Conservation (phyloP, 2,113 vertebrate species). For the Chelonoidis abingdonii region DNA sequence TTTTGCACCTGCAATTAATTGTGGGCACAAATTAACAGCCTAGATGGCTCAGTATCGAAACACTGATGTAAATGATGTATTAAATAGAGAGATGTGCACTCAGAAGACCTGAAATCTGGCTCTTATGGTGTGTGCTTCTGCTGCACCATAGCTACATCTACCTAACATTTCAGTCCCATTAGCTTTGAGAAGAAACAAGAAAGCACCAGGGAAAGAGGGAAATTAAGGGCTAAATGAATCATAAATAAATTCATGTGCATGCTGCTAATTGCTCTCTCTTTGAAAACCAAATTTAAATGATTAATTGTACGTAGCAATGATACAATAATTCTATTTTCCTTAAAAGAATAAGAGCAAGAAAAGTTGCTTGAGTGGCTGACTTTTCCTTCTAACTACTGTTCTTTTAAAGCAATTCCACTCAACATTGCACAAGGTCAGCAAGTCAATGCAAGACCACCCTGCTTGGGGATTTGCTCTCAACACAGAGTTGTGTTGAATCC, state of each 20-base stretch:
- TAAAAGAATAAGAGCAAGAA: conserved; percentile 43
- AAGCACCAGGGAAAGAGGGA: conserved; percentile 20
- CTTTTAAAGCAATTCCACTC: conserved; percentile 80
- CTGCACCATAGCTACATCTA: conserved; percentile 23
- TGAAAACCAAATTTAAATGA: conserved; percentile 11
- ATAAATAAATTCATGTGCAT: conserved; percentile 22
- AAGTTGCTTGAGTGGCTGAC: conserved; percentile 45
- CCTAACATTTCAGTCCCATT: conserved; percentile 12
- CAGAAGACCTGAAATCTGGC: conserved; percentile 21
- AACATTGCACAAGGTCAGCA: conserved; percentile 81
- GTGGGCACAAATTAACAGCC: conserved; percentile 13
- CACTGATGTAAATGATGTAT: neutral
- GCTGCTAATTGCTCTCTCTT: conserved; percentile 8
- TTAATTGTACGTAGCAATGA: conserved; percentile 1
- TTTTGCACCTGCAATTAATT: conserved; percentile 47
- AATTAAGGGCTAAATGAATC: neutral
- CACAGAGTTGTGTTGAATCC: conserved; percentile 76
- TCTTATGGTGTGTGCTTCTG: conserved; percentile 11
- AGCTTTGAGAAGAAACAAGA: neutral
- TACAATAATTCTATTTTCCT: conserved; percentile 31
- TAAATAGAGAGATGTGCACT: accelerated
- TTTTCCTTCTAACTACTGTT: conserved; percentile 83
- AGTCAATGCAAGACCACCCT: conserved; percentile 85
- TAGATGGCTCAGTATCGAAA: neutral
- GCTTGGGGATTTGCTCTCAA: conserved; percentile 78